Evolutionary conservation across 2,113 vertebrate species (phyloP).

Genomic region (Trinectes maculatus): DNA sequence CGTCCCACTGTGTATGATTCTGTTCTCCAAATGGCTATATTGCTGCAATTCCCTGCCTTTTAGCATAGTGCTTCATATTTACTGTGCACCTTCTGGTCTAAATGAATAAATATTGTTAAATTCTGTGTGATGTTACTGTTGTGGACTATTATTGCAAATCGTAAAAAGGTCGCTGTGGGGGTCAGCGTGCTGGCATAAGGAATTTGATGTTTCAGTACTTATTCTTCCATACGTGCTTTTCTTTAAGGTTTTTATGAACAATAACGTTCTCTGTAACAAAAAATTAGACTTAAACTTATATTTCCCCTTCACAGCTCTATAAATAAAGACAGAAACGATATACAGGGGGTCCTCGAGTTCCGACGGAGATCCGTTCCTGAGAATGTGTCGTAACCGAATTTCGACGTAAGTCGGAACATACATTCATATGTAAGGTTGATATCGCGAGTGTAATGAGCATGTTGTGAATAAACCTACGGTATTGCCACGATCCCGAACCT

Average conservation of each 20-base stretch:
- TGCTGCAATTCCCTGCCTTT: conserved; percentile 35
- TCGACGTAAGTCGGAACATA: too few species aligned
- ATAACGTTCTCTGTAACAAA: too few species aligned
- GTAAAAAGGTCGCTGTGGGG: neutral
- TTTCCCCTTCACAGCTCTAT: too few species aligned
- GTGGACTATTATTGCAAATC: conserved; percentile 11
- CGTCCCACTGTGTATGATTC: conserved; percentile 30
- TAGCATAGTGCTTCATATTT: conserved; percentile 44
- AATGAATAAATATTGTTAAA: conserved; percentile 42
- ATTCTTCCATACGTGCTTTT: neutral
- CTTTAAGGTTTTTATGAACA: conserved; percentile 9
- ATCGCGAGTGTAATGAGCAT: too few species aligned
- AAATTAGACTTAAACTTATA: too few species aligned
- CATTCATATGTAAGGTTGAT: too few species aligned
- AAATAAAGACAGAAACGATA: too few species aligned
- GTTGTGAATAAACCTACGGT: too few species aligned
- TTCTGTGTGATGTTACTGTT: conserved; percentile 8
- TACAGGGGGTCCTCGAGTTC: too few species aligned
- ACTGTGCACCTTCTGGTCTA: conserved; percentile 27
- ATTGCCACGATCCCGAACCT: too few species aligned
- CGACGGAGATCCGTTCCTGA: too few species aligned
- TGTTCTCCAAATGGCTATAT: conserved; percentile 35
- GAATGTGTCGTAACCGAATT: too few species aligned
- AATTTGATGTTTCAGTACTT: conserved; percentile 10
- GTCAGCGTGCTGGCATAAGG: conserved; percentile 5